Conservation (phyloP, 2,113 vertebrate species). For the Paradoxurus hermaphroditus region DNA sequence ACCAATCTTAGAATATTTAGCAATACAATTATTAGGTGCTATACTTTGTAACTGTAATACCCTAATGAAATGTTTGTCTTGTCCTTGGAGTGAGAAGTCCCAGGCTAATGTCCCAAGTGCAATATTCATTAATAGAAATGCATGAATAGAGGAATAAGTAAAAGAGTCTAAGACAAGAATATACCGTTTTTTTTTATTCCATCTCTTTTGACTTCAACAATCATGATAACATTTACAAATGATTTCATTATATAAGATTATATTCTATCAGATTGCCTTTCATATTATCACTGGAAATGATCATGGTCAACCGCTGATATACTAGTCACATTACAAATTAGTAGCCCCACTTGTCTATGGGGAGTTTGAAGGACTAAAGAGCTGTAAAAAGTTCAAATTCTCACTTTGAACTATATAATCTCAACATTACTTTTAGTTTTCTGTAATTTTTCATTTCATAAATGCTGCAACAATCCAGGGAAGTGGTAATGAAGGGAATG, state of each 20-base stretch:
- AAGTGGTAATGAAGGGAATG: neutral
- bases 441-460: neutral
- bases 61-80: neutral
- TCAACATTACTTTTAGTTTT: neutral
- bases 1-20: neutral
- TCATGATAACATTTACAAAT: neutral
- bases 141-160: neutral
- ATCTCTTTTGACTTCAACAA: neutral
- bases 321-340: neutral
- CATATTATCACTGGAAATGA: neutral
- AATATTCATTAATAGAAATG: neutral
- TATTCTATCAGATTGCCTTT: neutral
- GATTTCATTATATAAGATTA: neutral
- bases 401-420: neutral
- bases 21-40: neutral
- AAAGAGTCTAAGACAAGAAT: neutral
- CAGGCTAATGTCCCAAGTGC: neutral
- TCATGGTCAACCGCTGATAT: neutral
- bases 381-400: neutral
- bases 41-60: neutral
- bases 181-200: neutral
- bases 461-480: neutral
- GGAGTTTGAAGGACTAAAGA: neutral
- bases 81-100: neutral
- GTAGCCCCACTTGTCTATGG: fast-evolving